Evolutionary conservation across 2,888 invertebrate genomes (phyloP), one percentile per base, ranked within the genome.

Genomic region (Leptopilina syphax): DNA sequence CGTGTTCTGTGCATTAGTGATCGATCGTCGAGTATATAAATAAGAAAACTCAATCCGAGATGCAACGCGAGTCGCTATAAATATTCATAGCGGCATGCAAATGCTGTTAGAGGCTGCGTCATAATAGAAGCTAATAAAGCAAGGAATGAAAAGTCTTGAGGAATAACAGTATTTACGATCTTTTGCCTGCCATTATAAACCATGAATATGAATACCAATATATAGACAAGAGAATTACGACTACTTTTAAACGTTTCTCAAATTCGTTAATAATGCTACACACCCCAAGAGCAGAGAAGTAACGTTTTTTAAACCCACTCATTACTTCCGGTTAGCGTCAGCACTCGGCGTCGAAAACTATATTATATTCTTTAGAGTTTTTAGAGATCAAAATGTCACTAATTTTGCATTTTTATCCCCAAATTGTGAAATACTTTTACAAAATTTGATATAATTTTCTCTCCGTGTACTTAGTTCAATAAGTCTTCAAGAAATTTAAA

Each of bases 61-160:
- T 73, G 73, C 73, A 73, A 73, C 57, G 57, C 73, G 57, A 50
- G 73, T 73, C 57, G 34, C n/a, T 73, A 73, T 73, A 73, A 73
- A 73, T 73, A 73, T 73, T 73, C 73, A 73, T 73, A 54, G 34
- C 57, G 57, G 73, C 73, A 73, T 73, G 73, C 73, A 73, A 73
- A 73, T 73, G 73, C 73, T 73, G 73, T 57, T 73, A 73, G 70
- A 34, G 68, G 27, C 57, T 73, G 73, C 54, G 34, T 73, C 73
- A 73, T 73, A 73, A 73, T 73, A 73, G 73, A 73, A 73, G 73
- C 73, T 73, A 73, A 73, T 73, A 73, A 73, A 73, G 73, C 73
- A 73, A 54, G 73, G 57, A 73, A 73, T 27, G 73, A 73, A 73
- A 73, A 73, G 73, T 73, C 73, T 73, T 57, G 34, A 73, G 73